A percentile compares a stretch with the other conserved stretches of the same genome.
phyloP scores from a whole-genome alignment of 2,888 invertebrate genomes.

The Calameuta filiformis region DNA sequence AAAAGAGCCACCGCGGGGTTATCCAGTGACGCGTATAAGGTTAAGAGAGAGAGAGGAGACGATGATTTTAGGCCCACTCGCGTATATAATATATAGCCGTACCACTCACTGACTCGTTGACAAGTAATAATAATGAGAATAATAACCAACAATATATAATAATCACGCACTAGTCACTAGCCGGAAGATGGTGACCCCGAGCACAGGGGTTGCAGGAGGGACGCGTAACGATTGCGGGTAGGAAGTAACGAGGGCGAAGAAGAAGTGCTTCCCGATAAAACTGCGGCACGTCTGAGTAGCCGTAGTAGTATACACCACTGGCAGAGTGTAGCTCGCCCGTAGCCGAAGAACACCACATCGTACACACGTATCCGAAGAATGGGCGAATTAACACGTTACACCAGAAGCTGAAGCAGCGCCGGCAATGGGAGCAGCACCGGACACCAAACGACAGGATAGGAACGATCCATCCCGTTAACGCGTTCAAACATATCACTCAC shows the following conservation, averaged over 20 bases:
- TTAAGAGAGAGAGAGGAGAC: neutral
- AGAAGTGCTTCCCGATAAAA: conserved; percentile 44
- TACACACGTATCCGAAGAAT: conserved; percentile 42
- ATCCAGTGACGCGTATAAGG: neutral
- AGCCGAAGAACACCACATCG: conserved; percentile 56
- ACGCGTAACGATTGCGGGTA: conserved; percentile 32
- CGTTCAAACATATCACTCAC: conserved; percentile 10
- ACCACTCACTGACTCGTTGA: neutral
- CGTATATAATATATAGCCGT: neutral
- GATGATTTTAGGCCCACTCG: neutral
- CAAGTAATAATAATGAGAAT: conserved; percentile 7
- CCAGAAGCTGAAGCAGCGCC: conserved; percentile 25
- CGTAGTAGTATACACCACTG: conserved; percentile 39
- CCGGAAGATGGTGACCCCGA: conserved; percentile 43
- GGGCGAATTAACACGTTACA: conserved; percentile 42
- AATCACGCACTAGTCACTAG: conserved; percentile 46
- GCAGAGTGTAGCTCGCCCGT: conserved; percentile 34
- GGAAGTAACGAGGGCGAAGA: conserved; percentile 27
- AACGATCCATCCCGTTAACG: conserved; percentile 33
- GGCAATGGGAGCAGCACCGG: conserved; percentile 14
- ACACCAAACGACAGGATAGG: conserved; percentile 31
- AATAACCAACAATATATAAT: conserved; percentile 35
- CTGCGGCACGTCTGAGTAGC: conserved; percentile 35
- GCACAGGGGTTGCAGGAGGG: conserved; percentile 43
- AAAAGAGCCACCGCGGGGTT: neutral